Conservation (phyloP, 2,888 invertebrate genomes). For the Acronicta psi region DNA sequence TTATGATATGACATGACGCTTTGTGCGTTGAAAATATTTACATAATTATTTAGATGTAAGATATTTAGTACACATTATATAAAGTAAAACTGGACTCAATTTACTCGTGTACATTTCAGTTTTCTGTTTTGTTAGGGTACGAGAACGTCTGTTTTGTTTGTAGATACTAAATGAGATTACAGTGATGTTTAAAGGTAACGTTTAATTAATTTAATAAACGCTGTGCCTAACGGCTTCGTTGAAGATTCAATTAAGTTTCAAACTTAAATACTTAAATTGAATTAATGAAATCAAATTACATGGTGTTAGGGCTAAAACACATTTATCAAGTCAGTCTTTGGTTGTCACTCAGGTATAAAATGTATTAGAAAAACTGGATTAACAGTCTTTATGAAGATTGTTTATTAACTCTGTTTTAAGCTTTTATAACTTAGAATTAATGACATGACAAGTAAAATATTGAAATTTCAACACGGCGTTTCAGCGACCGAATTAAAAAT, state of each 20-base stretch:
- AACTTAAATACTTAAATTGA: slow-evolving; percentile 56
- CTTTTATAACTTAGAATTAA: neutral
- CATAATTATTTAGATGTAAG: too few relatives aligned
- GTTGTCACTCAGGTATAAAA: slow-evolving; percentile 2
- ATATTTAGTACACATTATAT: too few relatives aligned
- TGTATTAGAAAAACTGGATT: slow-evolving; percentile 1
- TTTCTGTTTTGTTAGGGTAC: slow-evolving; percentile 34
- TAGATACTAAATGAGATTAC: slow-evolving; percentile 54
- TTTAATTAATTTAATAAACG: slow-evolving; percentile 63
- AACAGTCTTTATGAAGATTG: neutral
- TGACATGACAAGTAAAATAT: neutral
- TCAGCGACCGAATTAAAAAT: too few relatives aligned
- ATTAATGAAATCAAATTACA: slow-evolving; percentile 56
- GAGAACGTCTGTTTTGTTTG: slow-evolving; percentile 46
- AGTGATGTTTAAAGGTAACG: slow-evolving; percentile 53
- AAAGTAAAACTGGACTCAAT: slow-evolving; percentile 31
- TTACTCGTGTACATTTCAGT: slow-evolving; percentile 31
- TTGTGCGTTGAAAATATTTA: too few relatives aligned
- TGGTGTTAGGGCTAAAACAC: slow-evolving; percentile 39
- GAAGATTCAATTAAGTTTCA: slow-evolving; percentile 60
- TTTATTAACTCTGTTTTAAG: neutral
- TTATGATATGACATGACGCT: too few relatives aligned
- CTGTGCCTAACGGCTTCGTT: slow-evolving; percentile 44
- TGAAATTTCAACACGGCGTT: neutral
- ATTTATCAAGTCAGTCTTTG: slow-evolving; percentile 33